phyloP scores from a whole-genome alignment of 1,140 invertebrate species.

The Drosophila erecta region DNA sequence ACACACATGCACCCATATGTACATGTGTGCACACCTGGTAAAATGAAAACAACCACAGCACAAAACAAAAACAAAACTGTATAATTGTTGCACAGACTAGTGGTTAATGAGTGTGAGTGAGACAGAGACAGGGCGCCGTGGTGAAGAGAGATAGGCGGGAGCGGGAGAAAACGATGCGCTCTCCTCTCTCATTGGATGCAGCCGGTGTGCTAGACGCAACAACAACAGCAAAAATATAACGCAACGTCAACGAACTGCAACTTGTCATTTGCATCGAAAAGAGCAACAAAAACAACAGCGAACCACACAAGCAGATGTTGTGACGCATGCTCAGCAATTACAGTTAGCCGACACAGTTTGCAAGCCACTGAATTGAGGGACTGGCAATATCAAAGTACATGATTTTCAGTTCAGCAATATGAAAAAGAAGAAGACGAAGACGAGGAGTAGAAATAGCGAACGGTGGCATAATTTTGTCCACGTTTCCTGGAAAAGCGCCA shows the following conservation, averaged over 20 bases:
- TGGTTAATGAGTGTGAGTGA: conserved; percentile 15
- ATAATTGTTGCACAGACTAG: conserved; percentile 33
- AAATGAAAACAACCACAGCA: conserved; percentile 6
- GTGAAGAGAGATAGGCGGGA: neutral
- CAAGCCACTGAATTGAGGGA: conserved; percentile 3
- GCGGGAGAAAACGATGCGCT: conserved; percentile 14
- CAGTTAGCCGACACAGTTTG: conserved; percentile 36
- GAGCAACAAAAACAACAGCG: conserved; percentile 1
- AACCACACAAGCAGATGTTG: conserved; percentile 13
- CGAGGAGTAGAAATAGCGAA: conserved; percentile 26
- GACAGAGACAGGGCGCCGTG: neutral
- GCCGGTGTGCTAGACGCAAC: conserved; percentile 21
- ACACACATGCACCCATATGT: neutral
- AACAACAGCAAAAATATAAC: conserved; percentile 11
- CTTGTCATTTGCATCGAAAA: conserved; percentile 45
- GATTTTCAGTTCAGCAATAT: conserved; percentile 3
- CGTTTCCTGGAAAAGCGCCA: conserved; percentile 38
- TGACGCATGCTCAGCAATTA: conserved; percentile 49
- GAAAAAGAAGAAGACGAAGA: neutral
- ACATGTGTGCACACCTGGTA: neutral
- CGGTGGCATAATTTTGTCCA: conserved; percentile 30
- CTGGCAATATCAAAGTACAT: conserved; percentile 19
- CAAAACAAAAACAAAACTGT: conserved; percentile 6
- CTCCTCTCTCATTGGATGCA: conserved; percentile 38
- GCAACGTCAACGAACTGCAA: conserved; percentile 51